Evolutionary conservation across 2,113 vertebrate genomes (phyloP), one percentile per base, ranked within the genome.

Genomic region (Collichthys lucidus): DNA sequence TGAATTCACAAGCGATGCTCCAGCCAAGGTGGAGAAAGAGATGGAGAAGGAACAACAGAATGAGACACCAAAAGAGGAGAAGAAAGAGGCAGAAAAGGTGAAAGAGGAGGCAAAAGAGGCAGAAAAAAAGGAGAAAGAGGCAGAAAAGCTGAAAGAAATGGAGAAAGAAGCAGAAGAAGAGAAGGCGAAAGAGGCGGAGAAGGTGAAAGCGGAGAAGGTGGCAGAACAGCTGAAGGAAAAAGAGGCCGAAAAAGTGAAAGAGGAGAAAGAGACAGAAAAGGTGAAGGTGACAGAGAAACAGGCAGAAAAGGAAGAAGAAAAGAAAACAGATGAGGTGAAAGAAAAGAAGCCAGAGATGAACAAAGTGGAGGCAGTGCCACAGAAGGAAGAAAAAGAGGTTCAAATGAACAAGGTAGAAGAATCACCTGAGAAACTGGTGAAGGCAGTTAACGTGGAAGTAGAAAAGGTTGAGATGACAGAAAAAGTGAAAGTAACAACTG

Each of bases 11-110:
- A 61, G 0, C 2, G 79, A 90, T 75, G 63, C 67, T 62, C 52
- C 59, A 6, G 56, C 42, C 44, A 86, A 74, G 62, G 17, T 75
- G 79, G 46, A 92, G 75, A 86, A 78, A 49, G 86, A 87, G 0
- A 10, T 6, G 0, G 72, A 83, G 24, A 83, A 67, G 3, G 76
- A 59, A n/a, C 24, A 40, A 1, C 15, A 35, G 17, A 69, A 61
- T 2, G 66, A 75, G 20, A 12, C 35, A 9, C 35, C 7, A 44
- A 50, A 71, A 1, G 69, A 66, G 16, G 19, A 52, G 77, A 19
- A 90, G 67, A 82, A 77, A 60, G 85, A 35, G 19, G 10, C 68
- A 16, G 74, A 75, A 29, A 61, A 66, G 19, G 19, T 16, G 17
- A 24, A 74, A 19, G 77, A 74, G 6, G 74, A 40, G 8, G 35